Base-by-base conservation (phyloP, 2,888 invertebrate species). In the Oxycera nigricornis region DNA sequence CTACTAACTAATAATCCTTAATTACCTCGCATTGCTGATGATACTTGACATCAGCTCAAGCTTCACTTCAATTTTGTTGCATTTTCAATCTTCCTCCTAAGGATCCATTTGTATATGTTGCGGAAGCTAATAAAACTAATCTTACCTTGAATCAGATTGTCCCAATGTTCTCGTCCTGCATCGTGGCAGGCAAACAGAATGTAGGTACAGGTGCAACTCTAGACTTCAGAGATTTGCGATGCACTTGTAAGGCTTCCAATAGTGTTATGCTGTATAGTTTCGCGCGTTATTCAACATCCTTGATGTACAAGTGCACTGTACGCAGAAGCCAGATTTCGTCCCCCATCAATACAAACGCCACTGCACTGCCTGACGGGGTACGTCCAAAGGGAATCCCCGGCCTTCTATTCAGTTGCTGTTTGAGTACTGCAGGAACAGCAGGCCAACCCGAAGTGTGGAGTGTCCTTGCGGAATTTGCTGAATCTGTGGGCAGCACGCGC, bases 71-170 rank as follows among this genome's bases (percentile, higher is more conserved):
- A 73, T 67, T 41, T 68, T 67, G 59, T 39, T 57, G 30, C 35
- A 57, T 74, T 68, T 74, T 68, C 74, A 73, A 73, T 73, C 30
- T 52, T 55, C 41, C 46, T n/a, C 14, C 57, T 50, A 59, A 61
- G 50, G 46, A 75, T 31, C 73, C 73, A 24, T 73, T 30, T 35
- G 35, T 41, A 35, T 75, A 50, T 73, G 68, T 73, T 73, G 73
- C 24, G 67, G 67, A 68, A 75, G 72, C 75, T 75, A 75, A 57
- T 75, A 75, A 59, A 46, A 68, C 26, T 24, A 24, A 55, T 68
- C 67, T 22, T 28, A 61, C 35, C 30, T 26, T 26, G 35, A 17
- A 52, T 20, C 30, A 14, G 24, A 6, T 20, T 59, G 11, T 41
- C 24, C 46, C 46, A 39, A 24, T 14, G 6, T 17, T 22, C 62